Evolutionary conservation across 2,888 invertebrate genomes (phyloP).

Genomic region (Apantesis nais): DNA sequence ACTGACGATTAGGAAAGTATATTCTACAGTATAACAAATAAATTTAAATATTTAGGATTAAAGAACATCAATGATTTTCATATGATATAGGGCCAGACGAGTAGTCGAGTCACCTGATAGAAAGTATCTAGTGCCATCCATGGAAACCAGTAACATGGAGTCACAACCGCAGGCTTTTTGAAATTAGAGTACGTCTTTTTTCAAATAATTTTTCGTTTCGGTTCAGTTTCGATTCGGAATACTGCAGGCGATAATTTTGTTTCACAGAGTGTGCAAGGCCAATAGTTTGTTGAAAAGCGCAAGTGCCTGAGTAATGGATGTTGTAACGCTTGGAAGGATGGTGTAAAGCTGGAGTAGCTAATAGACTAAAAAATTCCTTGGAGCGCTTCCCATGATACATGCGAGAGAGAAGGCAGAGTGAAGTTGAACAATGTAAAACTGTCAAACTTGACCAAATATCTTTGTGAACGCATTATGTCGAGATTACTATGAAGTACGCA

Average conservation of each 20-base stretch:
- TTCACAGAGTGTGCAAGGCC: neutral
- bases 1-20: slow-evolving; percentile 6
- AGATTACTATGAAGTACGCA: neutral
- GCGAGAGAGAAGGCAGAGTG: neutral
- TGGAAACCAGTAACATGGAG: neutral
- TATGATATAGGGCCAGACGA: neutral
- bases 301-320: no score
- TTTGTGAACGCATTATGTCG: neutral
- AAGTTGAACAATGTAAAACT: neutral
- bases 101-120: neutral
- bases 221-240: neutral
- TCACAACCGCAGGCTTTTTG: neutral
- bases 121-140: neutral
- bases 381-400: no score
- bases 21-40: neutral
- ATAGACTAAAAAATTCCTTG: no score
- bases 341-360: no score
- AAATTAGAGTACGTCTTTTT: neutral
- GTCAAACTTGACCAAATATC: no score
- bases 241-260: neutral
- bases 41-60: neutral
- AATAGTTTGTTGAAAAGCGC: neutral
- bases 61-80: neutral
- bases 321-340: no score
- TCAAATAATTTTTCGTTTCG: neutral